A percentile compares a stretch with the other conserved stretches of the same genome.
Evolutionary conservation across 2,888 invertebrate genomes (phyloP).

Genomic region (Gastracanthus pulcherrimus): DNA sequence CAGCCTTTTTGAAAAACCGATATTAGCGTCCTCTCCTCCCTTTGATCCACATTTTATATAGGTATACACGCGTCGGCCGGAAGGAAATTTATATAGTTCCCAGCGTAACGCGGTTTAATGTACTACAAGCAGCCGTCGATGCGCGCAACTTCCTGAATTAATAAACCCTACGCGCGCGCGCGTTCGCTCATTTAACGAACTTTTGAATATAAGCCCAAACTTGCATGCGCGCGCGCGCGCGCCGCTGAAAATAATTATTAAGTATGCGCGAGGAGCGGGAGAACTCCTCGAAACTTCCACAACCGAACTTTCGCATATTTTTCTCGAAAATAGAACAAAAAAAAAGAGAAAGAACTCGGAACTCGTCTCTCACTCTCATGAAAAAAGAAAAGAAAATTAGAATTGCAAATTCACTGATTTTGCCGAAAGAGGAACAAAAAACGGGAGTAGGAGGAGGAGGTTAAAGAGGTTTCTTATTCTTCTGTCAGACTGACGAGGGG

Average conservation of each 20-base stretch:
- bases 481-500: too few relatives aligned
- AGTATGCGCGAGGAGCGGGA: not conserved
- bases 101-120: not conserved
- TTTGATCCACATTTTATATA: not conserved
- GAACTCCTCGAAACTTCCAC: not conserved
- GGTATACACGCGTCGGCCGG: not conserved
- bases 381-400: slow-evolving; percentile 44
- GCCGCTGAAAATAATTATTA: slow-evolving; percentile 17
- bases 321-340: not conserved
- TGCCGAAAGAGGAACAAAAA: not conserved
- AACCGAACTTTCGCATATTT: not conserved
- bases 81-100: not conserved
- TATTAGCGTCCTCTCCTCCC: not conserved
- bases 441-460: not conserved
- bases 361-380: not conserved
- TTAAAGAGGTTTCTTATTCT: not conserved
- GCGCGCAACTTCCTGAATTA: slow-evolving; percentile 17
- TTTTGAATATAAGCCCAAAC: slow-evolving; percentile 10
- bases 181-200: not conserved
- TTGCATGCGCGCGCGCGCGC: not conserved
- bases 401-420: slow-evolving; percentile 57
- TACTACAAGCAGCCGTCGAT: not conserved
- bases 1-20: not conserved
- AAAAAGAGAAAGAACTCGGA: not conserved
- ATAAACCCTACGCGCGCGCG: not conserved